Evolutionary conservation across 2,888 invertebrate genomes (phyloP).

Genomic region (Himalopsyche tibetana): DNA sequence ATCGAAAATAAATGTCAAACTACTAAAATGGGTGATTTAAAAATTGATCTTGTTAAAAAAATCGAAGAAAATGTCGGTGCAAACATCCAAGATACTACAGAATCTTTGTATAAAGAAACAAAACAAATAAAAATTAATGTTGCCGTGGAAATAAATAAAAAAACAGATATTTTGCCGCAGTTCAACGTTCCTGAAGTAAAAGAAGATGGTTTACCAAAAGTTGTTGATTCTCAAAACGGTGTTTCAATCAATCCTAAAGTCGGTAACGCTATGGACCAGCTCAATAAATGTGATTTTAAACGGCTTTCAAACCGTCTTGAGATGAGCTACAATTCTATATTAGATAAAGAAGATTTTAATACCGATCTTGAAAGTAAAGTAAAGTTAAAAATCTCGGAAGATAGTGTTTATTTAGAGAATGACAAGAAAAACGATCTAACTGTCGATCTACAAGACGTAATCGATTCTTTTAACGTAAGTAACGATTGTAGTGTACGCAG

Average conservation of each 20-base stretch:
- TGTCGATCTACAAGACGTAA: not conserved
- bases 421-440: not conserved
- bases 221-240: not conserved
- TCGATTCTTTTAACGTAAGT: not conserved
- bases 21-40: not conserved
- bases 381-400: slow-evolving; percentile 50
- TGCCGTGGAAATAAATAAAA: not conserved
- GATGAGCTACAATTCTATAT: slow-evolving; percentile 45
- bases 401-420: slow-evolving; percentile 64
- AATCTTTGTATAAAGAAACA: too few relatives aligned
- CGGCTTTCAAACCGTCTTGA: slow-evolving; percentile 67
- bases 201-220: too few relatives aligned
- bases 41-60: not conserved
- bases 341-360: not conserved
- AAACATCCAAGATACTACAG: too few relatives aligned
- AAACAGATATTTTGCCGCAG: not conserved
- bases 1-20: not conserved
- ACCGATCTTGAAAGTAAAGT: slow-evolving; percentile 39
- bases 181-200: not conserved
- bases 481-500: not conserved
- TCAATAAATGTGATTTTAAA: slow-evolving; percentile 77
- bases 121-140: too few relatives aligned
- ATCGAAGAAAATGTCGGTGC: not conserved
- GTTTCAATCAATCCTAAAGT: not conserved
- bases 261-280: slow-evolving; percentile 48